These are phyloP conservation scores for Choloepus didactylus DNA, from an alignment of 2,797 vertebrate species.

Conservation along the genomic window DNA sequence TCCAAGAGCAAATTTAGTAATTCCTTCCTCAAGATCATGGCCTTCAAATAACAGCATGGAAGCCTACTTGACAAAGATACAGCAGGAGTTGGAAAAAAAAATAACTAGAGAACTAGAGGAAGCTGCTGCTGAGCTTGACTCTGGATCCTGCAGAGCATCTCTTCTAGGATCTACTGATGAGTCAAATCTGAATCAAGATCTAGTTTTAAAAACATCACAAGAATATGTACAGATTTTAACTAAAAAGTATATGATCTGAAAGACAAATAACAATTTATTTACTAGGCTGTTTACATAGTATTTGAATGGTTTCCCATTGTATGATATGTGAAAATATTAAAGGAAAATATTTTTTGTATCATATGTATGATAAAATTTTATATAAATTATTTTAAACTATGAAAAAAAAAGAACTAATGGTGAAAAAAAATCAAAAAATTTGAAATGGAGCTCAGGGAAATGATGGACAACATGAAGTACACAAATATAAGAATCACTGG, in stretches of 20 bases:
- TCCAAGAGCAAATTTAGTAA: conserved; percentile 88
- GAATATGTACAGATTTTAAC: conserved; percentile 93
- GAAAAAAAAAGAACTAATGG: no score
- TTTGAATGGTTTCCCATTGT: no score
- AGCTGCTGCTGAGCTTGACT: conserved; percentile 91
- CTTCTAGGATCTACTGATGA: conserved; percentile 88
- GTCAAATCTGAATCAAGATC: conserved; percentile 88
- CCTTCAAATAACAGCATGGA: conserved; percentile 89
- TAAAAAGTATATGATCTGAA: conserved; percentile 93
- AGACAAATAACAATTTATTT: not conserved
- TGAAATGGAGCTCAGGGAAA: no score
- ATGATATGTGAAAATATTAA: no score
- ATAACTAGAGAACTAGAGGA: conserved; percentile 91
- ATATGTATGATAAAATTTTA: no score
- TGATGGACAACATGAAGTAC: no score
- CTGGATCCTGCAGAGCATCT: conserved; percentile 87
- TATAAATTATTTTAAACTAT: no score
- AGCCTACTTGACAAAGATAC: conserved; percentile 93
- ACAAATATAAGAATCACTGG: no score
- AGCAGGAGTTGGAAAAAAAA: conserved; percentile 91
- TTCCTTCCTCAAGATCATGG: conserved; percentile 78
- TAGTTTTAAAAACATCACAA: conserved; percentile 89
- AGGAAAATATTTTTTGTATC: no score
- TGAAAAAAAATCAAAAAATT: no score
- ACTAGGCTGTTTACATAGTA: no score